Evolutionary conservation across 53 echinoderm and acorn worm genomes (phyloP).

Genomic region (Antedon mediterranea): DNA sequence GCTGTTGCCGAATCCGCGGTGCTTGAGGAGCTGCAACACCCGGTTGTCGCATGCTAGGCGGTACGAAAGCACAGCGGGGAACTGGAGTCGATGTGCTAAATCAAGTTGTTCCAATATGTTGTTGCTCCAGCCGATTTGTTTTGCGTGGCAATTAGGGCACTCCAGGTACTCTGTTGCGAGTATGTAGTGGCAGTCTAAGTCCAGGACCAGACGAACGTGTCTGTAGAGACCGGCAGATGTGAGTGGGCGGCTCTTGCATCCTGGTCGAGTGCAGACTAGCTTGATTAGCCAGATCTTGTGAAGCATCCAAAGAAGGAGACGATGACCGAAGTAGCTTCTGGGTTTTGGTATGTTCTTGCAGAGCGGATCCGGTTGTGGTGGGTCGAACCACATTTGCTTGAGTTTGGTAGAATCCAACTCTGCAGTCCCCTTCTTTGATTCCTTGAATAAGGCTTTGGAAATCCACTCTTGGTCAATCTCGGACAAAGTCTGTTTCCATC

Average conservation of each 20-base stretch:
- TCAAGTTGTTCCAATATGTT: conserved; percentile 44
- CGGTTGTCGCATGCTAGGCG: conserved; percentile 29
- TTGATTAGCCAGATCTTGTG: conserved; percentile 18
- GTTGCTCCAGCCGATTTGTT: conserved; percentile 47
- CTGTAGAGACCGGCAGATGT: conserved; percentile 36
- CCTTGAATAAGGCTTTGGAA: conserved; percentile 24
- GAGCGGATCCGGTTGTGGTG: conserved; percentile 18
- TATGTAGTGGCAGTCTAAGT: conserved; percentile 39
- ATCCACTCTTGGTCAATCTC: conserved; percentile 33
- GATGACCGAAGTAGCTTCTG: conserved; percentile 1
- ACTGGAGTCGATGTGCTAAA: conserved; percentile 25
- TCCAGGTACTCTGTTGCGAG: conserved; percentile 44
- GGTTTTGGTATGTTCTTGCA: conserved; percentile 14
- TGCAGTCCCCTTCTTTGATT: conserved; percentile 10
- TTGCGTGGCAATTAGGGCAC: conserved; percentile 18
- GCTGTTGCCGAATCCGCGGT: conserved; percentile 30
- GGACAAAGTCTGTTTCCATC: conserved; percentile 35
- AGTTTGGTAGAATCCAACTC: conserved; percentile 15
- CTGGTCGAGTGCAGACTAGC: conserved; percentile 8
- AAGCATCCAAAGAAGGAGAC: conserved; percentile 39
- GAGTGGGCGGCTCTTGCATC: conserved; percentile 3
- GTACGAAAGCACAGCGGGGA: conserved; percentile 44
- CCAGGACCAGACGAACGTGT: conserved; percentile 39
- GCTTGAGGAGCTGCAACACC: conserved; percentile 17
- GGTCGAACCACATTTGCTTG: conserved; percentile 19